These are phyloP conservation scores for Columba janthina DNA, from an alignment of 2,113 vertebrate species.

Conservation along the genomic window DNA sequence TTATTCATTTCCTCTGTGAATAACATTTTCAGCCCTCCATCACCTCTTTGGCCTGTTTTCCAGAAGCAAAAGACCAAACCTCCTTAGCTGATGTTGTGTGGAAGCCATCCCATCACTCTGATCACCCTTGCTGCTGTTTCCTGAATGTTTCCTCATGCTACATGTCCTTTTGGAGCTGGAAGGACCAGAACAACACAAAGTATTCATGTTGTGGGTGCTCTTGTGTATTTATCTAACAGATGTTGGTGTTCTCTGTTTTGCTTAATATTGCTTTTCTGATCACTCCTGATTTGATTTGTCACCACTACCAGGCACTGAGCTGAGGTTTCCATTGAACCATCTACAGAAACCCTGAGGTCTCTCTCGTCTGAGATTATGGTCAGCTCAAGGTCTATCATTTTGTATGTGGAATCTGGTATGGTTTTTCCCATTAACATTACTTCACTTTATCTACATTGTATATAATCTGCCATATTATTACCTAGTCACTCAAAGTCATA, in stretches of 20 bases:
- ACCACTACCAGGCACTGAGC: background rate
- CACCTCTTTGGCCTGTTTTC: background rate
- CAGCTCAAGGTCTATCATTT: background rate
- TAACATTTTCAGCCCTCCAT: background rate
- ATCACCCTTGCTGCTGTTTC: background rate
- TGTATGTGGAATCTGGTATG: background rate
- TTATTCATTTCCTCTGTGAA: background rate
- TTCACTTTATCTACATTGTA: background rate
- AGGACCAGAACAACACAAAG: background rate
- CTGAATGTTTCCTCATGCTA: background rate
- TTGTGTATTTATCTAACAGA: background rate
- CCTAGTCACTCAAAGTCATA: no score
- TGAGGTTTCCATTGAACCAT: background rate
- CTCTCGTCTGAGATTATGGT: background rate
- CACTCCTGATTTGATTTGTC: background rate
- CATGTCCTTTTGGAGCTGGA: background rate
- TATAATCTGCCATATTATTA: background rate
- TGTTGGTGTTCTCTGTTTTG: background rate
- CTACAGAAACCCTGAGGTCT: background rate
- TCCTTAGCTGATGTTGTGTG: background rate
- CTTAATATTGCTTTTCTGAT: background rate
- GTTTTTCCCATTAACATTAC: background rate
- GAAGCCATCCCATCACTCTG: background rate
- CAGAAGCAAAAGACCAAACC: background rate
- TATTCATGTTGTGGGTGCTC: background rate